Percentiles rank a stretch among this genome's conserved stretches.
Evolutionary conservation across 2,888 invertebrate genomes (phyloP).

Genomic region (Stictocephala bisonia): DNA sequence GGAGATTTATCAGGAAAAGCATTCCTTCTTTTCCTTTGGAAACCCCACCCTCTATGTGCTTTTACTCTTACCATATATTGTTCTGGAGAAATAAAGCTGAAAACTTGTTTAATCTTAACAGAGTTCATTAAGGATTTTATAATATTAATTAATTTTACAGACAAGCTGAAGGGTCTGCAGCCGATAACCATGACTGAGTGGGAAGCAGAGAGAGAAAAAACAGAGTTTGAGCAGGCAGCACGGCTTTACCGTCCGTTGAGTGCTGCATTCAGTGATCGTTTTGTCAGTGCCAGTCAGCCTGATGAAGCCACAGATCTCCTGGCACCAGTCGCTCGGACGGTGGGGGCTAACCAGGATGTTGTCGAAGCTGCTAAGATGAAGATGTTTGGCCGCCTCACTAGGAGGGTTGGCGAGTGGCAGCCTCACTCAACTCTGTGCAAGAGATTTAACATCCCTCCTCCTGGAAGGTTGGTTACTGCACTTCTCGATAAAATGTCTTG

Average conservation of each 20-base stretch:
- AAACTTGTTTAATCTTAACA: too few species aligned
- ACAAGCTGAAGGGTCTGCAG: slow-evolving; percentile 62
- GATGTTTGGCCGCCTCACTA: slow-evolving; percentile 81
- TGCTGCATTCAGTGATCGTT: slow-evolving; percentile 69
- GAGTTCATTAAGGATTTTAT: too few species aligned
- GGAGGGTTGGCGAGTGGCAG: slow-evolving; percentile 79
- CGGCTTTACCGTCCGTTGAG: slow-evolving; percentile 75
- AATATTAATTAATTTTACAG: too few species aligned
- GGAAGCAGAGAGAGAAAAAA: slow-evolving; percentile 82
- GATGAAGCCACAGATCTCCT: slow-evolving; percentile 65
- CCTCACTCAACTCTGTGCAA: slow-evolving; percentile 88
- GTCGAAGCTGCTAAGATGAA: slow-evolving; percentile 77
- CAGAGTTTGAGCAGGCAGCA: slow-evolving; percentile 83
- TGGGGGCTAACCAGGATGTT: slow-evolving; percentile 31
- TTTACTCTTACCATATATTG: too few species aligned
- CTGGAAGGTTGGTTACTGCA: slow-evolving; percentile 44
- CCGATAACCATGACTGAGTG: slow-evolving; percentile 75
- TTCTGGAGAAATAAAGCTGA: too few species aligned
- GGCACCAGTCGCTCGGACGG: slow-evolving; percentile 51
- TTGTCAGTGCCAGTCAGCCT: slow-evolving; percentile 70
- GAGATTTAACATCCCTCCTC: slow-evolving; percentile 87
- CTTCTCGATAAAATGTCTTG: slow-evolving; percentile 14
- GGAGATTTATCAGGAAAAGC: too few species aligned
- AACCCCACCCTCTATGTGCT: too few species aligned
- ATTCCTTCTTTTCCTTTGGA: too few species aligned